These are phyloP conservation scores for Cercopithecus mitis DNA, from an alignment of 2,797 vertebrate genomes.

Conservation along the genomic window DNA sequence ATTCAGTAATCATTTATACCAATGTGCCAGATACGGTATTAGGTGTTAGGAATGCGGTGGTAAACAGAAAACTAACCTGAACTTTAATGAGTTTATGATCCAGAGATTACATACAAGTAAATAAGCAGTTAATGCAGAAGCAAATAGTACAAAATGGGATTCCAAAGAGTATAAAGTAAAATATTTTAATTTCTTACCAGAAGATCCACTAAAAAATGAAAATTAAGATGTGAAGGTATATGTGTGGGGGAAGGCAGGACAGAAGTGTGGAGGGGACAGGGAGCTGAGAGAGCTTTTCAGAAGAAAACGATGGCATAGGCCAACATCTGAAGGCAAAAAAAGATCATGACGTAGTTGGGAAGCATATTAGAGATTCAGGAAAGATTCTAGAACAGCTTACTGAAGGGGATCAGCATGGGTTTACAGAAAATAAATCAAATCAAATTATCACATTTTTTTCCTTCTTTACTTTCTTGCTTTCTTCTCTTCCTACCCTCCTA, in stretches of 20 bases:
- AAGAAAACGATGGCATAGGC: background rate
- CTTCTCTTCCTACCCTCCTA: no score
- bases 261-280: background rate
- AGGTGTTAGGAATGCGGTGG: background rate
- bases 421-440: background rate
- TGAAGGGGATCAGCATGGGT: background rate
- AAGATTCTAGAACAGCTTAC: background rate
- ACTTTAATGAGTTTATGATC: conserved; percentile 2
- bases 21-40: background rate
- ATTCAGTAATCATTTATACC: background rate
- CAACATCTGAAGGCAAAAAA: background rate
- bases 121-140: background rate
- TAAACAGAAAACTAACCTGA: background rate
- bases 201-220: background rate
- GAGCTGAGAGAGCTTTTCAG: background rate
- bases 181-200: background rate
- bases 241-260: fast-evolving
- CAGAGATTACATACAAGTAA: background rate
- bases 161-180: background rate
- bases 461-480: no score
- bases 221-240: background rate
- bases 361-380: background rate
- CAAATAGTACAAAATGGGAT: background rate
- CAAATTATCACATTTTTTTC: background rate
- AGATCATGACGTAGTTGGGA: background rate